Percentiles rank a stretch among this genome's conserved stretches.
Evolutionary conservation across 2,113 vertebrate genomes (phyloP).

Genomic region (human): GRCh38 chr7:135763001-135763500

Average conservation of each 20-base stretch:
- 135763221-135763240: neutral
- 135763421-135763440: constrained; percentile 8
- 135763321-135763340: neutral
- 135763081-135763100: neutral
- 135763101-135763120: neutral
- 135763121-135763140: neutral
- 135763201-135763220: neutral
- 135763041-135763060: neutral
- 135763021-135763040: neutral
- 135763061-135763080: neutral
- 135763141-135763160: neutral
- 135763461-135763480: constrained; percentile 6
- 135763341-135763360: neutral
- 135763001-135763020: neutral
- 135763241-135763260: neutral
- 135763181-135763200: neutral
- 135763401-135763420: neutral
- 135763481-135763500: neutral
- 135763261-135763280: neutral
- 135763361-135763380: rapidly evolving
- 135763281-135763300: neutral
- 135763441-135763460: neutral
- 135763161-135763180: neutral
- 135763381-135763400: neutral
- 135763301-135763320: neutral